Base-by-base conservation (phyloP, 2,888 invertebrate species). In the Plagodis pulveraria region DNA sequence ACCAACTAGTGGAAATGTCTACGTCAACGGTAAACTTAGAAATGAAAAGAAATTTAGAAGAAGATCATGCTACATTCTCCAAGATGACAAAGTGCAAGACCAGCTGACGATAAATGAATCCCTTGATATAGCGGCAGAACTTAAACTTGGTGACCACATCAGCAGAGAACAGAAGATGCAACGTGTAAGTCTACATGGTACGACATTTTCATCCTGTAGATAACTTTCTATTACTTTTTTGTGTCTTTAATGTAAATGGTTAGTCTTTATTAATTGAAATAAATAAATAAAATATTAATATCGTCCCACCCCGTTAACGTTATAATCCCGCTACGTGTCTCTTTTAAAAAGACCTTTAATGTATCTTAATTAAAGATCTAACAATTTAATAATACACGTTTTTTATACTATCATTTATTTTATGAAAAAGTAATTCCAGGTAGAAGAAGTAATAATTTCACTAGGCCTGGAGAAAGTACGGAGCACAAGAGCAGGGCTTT, bases 31-130 rank as follows among this genome's bases (percentile, higher is more conserved):
- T 5, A 92, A 93, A 38, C 77, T 91, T 46, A 91, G 96, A 42
- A 94, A 96, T 69, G 92, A 96, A 64, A 94, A 95, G 67, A 87
- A 93, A 57, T 96, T 97, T 71, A 94, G 96, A 45, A 95, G 95
- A 73, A 94, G 96, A 64, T 95, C 96, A 5, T 97, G 97, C 70
- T 98, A 98, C 87, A 98, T 99, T 65, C 97, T 97, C 93, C 99
- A 99, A 84, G 96, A 97, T 72, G 96, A 97, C 73, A 94, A 94
- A 76, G 93, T 98, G 22, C 96, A 98, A 74, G 95, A 97, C 0
- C 94, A 96, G 79, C 93, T 99, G 40, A 97, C 97, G 2, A 96
- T 98, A 5, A 93, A 94, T 53, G 99, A 99, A 87, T 95, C 97
- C 8, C 96, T 99, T 94, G 93, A 93, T 71, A 95, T 98, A 61